Base-by-base conservation (phyloP, 2,888 invertebrate species). In the Pomacea canaliculata region DNA sequence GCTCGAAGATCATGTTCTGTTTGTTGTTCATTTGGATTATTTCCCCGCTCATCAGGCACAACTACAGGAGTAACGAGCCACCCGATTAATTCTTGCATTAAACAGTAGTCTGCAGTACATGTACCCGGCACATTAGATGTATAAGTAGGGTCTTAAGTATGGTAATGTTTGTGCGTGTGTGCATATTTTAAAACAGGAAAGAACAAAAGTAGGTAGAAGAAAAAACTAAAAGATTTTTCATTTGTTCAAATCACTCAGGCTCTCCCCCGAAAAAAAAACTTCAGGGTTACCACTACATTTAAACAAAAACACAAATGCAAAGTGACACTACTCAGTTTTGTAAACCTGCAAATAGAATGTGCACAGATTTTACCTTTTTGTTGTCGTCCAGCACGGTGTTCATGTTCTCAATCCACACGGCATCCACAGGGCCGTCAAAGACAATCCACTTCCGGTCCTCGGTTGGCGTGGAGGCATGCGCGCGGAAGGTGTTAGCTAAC, bases 401-500 rank as follows among this genome's bases (percentile, higher is more conserved):
- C 90, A 91, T 91, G 83, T 91, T 91, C 79, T 91, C 91, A 74
- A 91, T 90, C 91, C 91, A 91, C 48, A 91, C 89, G 16, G 91
- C 90, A 81, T 91, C 91, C 63, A 91, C 90, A 19, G 91, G 91
- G 9, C 91, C 91, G 81, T 91, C 91, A 86, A 91, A 91, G 46
- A 91, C 81, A 75, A 90, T 90, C 91, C 91, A 91, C 82, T 89
- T 90, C 76, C 90, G 81, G 75, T 86, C 85, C 18, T 85, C 85
- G 13, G 87, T 84, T 16, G 84, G 86, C 68, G 87, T 88, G 18
- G 89, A 85, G 0, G 91, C 89, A 83, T 89, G 90, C 73, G 89
- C 90, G 71, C 91, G 81, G 83, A 91, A 91, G 16, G 89, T 89
- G 83, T 90, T 91, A 37, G 91, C 90, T 72, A 91, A 79, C 2